These are phyloP conservation scores for Prenolepis imparis DNA, from an alignment of 2,888 invertebrate species.

Conservation along the genomic window DNA sequence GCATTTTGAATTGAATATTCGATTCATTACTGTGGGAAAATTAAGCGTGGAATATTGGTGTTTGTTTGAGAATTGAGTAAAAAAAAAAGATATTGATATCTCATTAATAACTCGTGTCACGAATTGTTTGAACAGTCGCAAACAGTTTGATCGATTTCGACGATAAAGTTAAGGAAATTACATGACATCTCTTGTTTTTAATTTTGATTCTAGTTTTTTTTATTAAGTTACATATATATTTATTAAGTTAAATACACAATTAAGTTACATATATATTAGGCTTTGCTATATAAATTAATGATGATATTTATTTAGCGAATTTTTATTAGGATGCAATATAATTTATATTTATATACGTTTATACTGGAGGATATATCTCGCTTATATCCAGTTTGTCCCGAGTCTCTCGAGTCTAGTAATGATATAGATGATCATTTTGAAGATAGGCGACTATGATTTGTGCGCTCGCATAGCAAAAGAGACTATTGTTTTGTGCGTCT, in stretches of 20 bases:
- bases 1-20: neutral
- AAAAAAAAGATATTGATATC: neutral
- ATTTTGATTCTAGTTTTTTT: neutral
- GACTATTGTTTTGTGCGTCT: conserved; percentile 31
- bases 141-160: conserved; percentile 17
- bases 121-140: neutral
- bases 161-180: conserved; percentile 13
- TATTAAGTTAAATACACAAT: too few relatives aligned
- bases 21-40: neutral
- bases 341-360: neutral
- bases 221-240: neutral
- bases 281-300: neutral
- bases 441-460: neutral
- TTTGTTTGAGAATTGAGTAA: neutral
- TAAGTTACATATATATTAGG: neutral
- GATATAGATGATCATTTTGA: neutral
- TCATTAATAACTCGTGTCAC: neutral
- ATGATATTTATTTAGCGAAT: neutral
- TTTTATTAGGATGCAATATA: neutral
- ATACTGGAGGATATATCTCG: neutral
- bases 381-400: neutral
- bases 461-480: neutral
- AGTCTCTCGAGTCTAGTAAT: neutral
- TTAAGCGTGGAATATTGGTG: neutral
- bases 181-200: neutral